These are phyloP conservation scores for Diaphora mendica DNA, from an alignment of 2,888 invertebrate genomes.

Conservation along the genomic window DNA sequence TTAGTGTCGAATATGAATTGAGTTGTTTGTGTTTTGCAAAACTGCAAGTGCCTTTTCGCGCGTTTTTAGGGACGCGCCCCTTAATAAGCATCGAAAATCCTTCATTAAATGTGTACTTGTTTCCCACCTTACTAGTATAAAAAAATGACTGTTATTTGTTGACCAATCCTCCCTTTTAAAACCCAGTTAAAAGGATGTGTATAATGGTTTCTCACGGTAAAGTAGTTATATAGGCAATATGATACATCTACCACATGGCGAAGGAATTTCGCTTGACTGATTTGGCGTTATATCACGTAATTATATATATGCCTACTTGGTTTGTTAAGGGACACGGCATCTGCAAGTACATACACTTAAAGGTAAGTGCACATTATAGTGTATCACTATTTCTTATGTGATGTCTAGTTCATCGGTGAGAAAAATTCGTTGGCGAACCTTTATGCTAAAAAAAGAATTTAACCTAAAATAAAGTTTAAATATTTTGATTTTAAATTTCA, in stretches of 20 bases:
- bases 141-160: not conserved
- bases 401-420: too few relatives aligned
- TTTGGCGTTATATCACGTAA: conserved; percentile 31
- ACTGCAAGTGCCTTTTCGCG: too few relatives aligned
- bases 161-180: not conserved
- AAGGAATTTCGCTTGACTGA: conserved; percentile 52
- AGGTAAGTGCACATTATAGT: not conserved
- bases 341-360: not conserved
- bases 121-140: not conserved
- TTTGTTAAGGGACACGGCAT: not conserved
- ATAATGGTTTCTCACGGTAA: conserved; percentile 43
- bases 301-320: conserved; percentile 30
- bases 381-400: not conserved
- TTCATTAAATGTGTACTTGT: too few relatives aligned
- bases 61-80: too few relatives aligned
- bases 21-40: too few relatives aligned
- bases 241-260: conserved; percentile 46
- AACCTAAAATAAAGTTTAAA: not conserved
- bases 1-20: too few relatives aligned
- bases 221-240: conserved; percentile 26
- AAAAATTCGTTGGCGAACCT: not conserved
- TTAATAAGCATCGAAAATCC: too few relatives aligned
- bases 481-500: not conserved
- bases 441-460: not conserved
- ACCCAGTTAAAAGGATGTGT: not conserved